phyloP scores from a whole-genome alignment of 35 echinoderm and acorn worm species.

The Antedon bifida region DNA sequence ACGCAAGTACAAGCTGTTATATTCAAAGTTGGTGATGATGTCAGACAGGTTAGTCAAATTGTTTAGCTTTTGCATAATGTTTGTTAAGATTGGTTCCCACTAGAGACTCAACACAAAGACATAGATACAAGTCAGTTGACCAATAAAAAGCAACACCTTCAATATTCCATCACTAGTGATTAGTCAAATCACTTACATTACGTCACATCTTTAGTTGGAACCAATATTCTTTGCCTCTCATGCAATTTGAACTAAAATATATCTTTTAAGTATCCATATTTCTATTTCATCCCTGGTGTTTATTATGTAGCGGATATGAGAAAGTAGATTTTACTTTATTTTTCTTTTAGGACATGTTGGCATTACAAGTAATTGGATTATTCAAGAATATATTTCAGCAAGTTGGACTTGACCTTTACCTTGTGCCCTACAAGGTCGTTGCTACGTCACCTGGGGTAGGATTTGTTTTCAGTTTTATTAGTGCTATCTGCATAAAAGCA shows the following conservation, averaged over 20 bases:
- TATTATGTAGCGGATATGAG: too few species aligned
- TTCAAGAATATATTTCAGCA: conserved; percentile 96
- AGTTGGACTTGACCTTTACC: conserved; percentile 86
- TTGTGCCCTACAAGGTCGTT: conserved; percentile 88
- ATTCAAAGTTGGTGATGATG: conserved; percentile 98
- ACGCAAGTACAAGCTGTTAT: conserved; percentile 59
- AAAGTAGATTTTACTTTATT: too few species aligned
- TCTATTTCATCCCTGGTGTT: too few species aligned
- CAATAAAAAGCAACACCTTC: not conserved
- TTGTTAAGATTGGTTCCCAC: not conserved
- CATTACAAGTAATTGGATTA: conserved; percentile 82
- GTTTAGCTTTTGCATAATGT: not conserved
- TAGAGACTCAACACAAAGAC: too few species aligned
- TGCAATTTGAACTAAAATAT: too few species aligned
- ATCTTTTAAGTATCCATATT: too few species aligned
- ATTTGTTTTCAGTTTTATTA: too few species aligned
- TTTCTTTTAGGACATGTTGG: conserved; percentile 99
- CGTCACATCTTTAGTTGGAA: too few species aligned
- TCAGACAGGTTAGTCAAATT: conserved; percentile 81
- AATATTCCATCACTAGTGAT: too few species aligned
- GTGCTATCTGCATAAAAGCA: not conserved
- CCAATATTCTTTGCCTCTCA: too few species aligned
- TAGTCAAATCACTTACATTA: too few species aligned
- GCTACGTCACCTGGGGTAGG: conserved; percentile 97
- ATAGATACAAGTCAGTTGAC: too few species aligned